Evolutionary conservation across 2,113 vertebrate genomes (phyloP), one percentile per base, ranked within the genome.

Genomic region (Heterotis niloticus): DNA sequence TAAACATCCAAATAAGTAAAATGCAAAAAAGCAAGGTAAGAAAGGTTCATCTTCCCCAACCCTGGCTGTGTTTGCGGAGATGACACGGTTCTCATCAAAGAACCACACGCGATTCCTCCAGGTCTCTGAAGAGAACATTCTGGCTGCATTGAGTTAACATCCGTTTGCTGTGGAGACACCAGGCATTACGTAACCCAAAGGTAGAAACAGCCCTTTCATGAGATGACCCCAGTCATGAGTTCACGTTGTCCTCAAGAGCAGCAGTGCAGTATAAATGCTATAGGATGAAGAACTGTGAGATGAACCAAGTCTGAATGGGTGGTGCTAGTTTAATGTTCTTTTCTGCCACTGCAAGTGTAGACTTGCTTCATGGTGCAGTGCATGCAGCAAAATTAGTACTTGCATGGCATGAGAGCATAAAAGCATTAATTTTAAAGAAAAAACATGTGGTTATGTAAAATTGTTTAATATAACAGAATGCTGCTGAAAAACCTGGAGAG

Each of bases 341-440:
- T n/a, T 24, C n/a, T 29, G 7, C 3, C 71, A 29, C 10, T 64
- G 76, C 64, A 84, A 81, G 72, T 28, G 70, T 4, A 20, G 76
- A 59, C 81, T 80, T 65, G 67, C 62, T 65, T 16, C 65, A 76
- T 26, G 76, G n/a, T 34, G 14, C 29, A 70, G 64, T 28, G 51
- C 75, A 56, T 69, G 56, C 23, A 60, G 75, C 74, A 81, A 77
- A 78, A 59, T 16, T 74, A 78, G 52, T 60, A 80, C 78, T 83
- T 79, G 59, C 72, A 5, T 23, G 34, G 44, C 64, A 24, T 62
- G 75, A 78, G 64, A 60, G 24, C 51, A 79, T 67, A 60, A 52
- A 64, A 24, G 20, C 59, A 44, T 78, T 72, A 72, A 73, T 24
- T 26, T 20, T 54, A 78, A 51, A 57, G 51, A 70, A 74, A 60